Base-by-base conservation (phyloP, 2,113 vertebrate genomes). In the Canis aureus region DNA sequence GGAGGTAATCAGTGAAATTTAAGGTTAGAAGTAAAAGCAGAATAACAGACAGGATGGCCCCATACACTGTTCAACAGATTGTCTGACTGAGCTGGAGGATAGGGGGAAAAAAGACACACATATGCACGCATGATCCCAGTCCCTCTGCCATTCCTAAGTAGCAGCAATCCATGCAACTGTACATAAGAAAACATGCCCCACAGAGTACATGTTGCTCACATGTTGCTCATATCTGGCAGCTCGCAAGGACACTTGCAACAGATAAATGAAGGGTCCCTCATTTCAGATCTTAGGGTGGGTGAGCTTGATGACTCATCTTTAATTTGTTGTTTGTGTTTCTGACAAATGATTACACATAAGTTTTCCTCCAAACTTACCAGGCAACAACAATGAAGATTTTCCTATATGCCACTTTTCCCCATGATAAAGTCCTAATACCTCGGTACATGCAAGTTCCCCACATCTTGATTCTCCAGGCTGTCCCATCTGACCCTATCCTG, bases 31-130 rank as follows among this genome's bases (percentile, higher is more conserved):
- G 32, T 19, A 12, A 84, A n/a, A 88, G 51, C 20, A 57, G 82
- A 93, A 23, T 4, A 13, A 1, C 20, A 57, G 29, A 19, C 17
- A 38, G 15, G 19, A 22, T 2, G 35, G n/a, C n/a, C 91, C 29
- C 60, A 11, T 2, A 0, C 16, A 17, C 38, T 89, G 43, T 22
- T 22, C 29, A 27, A 25, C 0, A 8, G 16, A 80, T 0, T 11
- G 71, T 35, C 79, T 27, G 32, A 53, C 23, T 0, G 17, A 49
- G 79, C 25, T 20, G 57, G 38, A 11, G 5, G 43, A 17, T 35
- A 8, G 0, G 32, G 11, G 53, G 43, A 11, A 55, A 17, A 51
- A 8, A 20, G 8, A 2, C 5, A 71, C 20, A 38, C 49, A 16
- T 9, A 23, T 15, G 11, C 8, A n/a, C 1, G 16, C 59, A 12